phyloP scores from a whole-genome alignment of 2,113 vertebrate species.

The Catagonus wagneri region DNA sequence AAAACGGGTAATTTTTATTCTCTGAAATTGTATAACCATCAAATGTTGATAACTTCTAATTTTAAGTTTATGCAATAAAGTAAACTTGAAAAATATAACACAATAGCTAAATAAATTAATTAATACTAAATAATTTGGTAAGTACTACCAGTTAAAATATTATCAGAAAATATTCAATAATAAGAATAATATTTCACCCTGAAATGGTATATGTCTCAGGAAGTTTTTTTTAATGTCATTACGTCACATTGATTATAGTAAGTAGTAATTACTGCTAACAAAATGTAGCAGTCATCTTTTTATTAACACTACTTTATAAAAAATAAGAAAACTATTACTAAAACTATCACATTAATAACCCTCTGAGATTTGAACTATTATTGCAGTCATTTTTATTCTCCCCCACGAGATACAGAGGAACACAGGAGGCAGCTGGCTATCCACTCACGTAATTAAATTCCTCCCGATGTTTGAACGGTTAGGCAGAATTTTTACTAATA shows the following conservation, averaged over 20 bases:
- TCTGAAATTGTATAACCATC: background rate
- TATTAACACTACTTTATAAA: constrained; percentile 64
- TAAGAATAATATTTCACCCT: background rate
- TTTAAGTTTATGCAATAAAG: background rate
- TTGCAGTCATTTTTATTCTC: constrained; percentile 62
- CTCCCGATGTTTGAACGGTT: constrained; percentile 53
- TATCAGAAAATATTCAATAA: constrained; percentile 17
- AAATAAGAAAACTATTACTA: constrained; percentile 59
- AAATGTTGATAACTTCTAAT: background rate
- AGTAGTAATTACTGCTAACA: constrained; percentile 55
- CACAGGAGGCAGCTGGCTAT: constrained; percentile 54
- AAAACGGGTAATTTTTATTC: background rate
- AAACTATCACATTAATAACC: constrained; percentile 55
- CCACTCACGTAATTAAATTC: constrained; percentile 67
- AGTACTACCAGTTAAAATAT: background rate
- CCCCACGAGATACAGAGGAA: constrained; percentile 47
- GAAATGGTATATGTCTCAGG: background rate
- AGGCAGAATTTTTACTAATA: constrained; percentile 64
- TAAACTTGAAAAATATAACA: background rate
- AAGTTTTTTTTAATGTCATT: background rate
- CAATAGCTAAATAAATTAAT: background rate
- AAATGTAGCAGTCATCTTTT: constrained; percentile 58
- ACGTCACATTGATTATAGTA: constrained; percentile 30
- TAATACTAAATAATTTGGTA: background rate
- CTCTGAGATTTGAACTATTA: constrained; percentile 70